Evolutionary conservation across 37 sponge, comb jelly and placozoan species (phyloP), one percentile per base, ranked within the genome.

Genomic region (Oscarella lobularis): DNA sequence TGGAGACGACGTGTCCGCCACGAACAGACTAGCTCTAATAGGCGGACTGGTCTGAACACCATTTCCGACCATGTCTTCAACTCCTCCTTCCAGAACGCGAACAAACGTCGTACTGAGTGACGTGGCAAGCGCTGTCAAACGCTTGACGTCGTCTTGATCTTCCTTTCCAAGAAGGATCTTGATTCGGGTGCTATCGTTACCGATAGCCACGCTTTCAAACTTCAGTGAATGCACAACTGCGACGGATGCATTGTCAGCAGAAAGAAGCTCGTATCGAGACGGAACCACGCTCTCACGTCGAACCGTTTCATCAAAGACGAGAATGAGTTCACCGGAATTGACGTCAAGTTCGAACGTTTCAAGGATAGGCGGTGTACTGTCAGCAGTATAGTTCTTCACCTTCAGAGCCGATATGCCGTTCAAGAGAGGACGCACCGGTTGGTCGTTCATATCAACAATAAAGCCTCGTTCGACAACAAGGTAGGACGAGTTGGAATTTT

Each of bases 301-400:
- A 39, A 93, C 89, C 33, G 94, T 90, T 79, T 93, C 94, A 79
- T 86, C 79, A 80, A 93, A 93, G 81, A 78, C 77, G 33, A 93
- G 78, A 2, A 70, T 75, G 3, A 93, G 73, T 9, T 82, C 73
- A 1, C 90, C 90, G 55, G 80, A 78, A 1, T 89, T 93, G 66
- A 89, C 41, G 73, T 93, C 87, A 41, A 89, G 82, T 67, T 80
- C 40, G 40, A 73, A 93, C 2, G 83, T 73, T 0, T 77, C 38
- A 60, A 93, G 60, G 2, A 55, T 72, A 0, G 94, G 94, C 31
- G 83, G 76, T 9, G 66, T 38, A 0, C 66, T 38, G 55, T 93
- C 94, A 36, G 83, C 87, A 27, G 94, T 90, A 40, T 74, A 39
- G 32, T 38, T 31, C 6, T 20, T 30, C 27, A 85, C 80, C 40